Percentiles rank a stretch among this genome's conserved stretches.
phyloP scores from a whole-genome alignment of 2,888 invertebrate species.

The Amblyjoppa proteus region DNA sequence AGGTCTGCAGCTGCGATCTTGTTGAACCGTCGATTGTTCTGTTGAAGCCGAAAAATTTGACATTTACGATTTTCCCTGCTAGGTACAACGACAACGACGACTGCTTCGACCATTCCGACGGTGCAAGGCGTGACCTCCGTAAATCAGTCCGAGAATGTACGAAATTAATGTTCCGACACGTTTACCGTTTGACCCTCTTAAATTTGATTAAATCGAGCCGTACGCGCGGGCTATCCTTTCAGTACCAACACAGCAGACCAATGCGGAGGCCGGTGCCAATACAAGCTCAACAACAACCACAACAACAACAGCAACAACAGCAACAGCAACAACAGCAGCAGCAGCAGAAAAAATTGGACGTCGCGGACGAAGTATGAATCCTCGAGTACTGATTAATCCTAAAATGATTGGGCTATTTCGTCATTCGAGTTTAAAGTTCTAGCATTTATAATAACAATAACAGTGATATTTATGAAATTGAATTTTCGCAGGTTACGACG shows the following conservation, averaged over 20 bases:
- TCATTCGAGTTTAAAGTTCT: background rate
- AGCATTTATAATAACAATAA: too few relatives aligned
- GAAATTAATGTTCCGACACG: conserved; percentile 24
- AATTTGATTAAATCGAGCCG: background rate
- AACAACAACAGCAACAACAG: background rate
- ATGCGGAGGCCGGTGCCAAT: conserved; percentile 77
- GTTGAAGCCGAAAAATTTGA: background rate
- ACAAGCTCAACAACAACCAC: conserved; percentile 72
- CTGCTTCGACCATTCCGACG: conserved; percentile 70
- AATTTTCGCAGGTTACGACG: conserved; percentile 47
- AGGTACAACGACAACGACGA: conserved; percentile 69
- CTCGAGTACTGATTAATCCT: background rate
- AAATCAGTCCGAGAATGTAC: conserved; percentile 76
- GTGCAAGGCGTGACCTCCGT: conserved; percentile 65
- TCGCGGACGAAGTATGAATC: conserved; percentile 77
- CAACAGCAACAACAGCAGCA: conserved; percentile 28
- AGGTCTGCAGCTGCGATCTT: conserved; percentile 29
- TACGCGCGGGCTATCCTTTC: conserved; percentile 47
- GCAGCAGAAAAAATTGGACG: conserved; percentile 73
- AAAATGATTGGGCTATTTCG: background rate
- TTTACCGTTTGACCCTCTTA: conserved; percentile 3
- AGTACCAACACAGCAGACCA: conserved; percentile 78
- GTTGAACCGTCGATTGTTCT: conserved; percentile 12
- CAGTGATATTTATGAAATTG: background rate
- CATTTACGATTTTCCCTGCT: conserved; percentile 32